A percentile compares a stretch with the other conserved stretches of the same genome.
These are phyloP conservation scores for Dendrolimus punctatus DNA, from an alignment of 1,140 invertebrate species.

Conservation along the genomic window DNA sequence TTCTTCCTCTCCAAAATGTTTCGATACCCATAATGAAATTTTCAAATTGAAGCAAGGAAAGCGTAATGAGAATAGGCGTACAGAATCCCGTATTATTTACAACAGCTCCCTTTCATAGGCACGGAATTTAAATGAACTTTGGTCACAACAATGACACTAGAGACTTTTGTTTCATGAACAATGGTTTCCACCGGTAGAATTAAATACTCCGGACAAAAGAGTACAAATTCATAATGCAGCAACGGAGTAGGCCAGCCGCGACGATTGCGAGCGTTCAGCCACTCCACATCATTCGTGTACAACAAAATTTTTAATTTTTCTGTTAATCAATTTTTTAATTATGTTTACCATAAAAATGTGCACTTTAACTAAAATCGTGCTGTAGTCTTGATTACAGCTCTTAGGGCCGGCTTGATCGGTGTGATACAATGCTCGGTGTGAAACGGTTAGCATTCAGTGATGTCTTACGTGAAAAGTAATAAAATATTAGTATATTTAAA, in stretches of 20 bases:
- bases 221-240: conserved; percentile 66
- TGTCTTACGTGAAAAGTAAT: no score
- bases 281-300: background rate
- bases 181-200: conserved; percentile 65
- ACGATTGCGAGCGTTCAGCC: conserved; percentile 26
- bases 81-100: conserved; percentile 62
- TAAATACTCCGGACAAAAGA: conserved; percentile 63
- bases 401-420: no score
- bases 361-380: no score
- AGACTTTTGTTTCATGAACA: conserved; percentile 63
- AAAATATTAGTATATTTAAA: no score
- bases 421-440: no score
- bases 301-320: background rate
- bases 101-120: conserved; percentile 61
- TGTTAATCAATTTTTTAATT: no score
- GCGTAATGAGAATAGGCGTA: conserved; percentile 56
- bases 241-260: conserved; percentile 25
- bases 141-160: conserved; percentile 64
- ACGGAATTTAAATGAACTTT: conserved; percentile 68
- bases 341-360: no score
- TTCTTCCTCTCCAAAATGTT: background rate
- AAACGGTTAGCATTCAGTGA: no score
- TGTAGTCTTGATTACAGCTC: no score
- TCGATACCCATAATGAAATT: conserved; percentile 31
- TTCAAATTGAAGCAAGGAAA: conserved; percentile 47